Evolutionary conservation across 2,797 vertebrate genomes (phyloP).

Genomic region (Philypnodon macrostomus): DNA sequence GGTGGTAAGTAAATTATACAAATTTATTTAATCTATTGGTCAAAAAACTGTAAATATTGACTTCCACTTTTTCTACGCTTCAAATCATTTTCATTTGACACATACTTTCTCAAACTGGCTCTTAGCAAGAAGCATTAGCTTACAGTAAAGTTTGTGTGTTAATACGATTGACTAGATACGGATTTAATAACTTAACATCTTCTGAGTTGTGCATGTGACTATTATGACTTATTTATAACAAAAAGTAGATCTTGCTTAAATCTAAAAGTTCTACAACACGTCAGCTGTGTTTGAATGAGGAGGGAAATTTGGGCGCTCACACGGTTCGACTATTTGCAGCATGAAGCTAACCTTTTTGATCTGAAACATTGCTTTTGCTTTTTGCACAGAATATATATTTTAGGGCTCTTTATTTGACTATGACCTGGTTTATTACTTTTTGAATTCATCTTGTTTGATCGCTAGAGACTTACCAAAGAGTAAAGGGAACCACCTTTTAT

Average conservation of each 20-base stretch:
- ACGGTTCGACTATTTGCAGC: conserved; percentile 16
- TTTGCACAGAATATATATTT: not conserved
- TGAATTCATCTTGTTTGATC: no score
- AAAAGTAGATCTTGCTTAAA: not conserved
- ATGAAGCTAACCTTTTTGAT: not conserved
- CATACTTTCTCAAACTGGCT: not conserved
- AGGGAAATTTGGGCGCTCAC: conserved; percentile 81
- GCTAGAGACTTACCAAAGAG: no score
- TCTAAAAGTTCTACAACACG: not conserved
- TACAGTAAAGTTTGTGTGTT: conserved; percentile 8
- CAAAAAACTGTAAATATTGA: accelerated
- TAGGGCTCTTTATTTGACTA: not conserved
- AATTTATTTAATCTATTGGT: not conserved
- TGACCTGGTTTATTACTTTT: no score
- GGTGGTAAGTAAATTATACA: conserved; percentile 72
- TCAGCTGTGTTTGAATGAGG: conserved; percentile 41
- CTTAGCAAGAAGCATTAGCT: not conserved
- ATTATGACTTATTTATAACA: no score
- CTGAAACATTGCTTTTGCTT: not conserved
- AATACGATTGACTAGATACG: no score
- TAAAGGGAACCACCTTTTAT: no score
- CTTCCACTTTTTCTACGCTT: not conserved
- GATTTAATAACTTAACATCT: no score
- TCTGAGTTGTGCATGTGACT: no score
- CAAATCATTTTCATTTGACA: no score